Evolutionary conservation across 2,113 vertebrate species (phyloP), one percentile per base, ranked within the genome.

Genomic region (Pachypanchax playfairii): DNA sequence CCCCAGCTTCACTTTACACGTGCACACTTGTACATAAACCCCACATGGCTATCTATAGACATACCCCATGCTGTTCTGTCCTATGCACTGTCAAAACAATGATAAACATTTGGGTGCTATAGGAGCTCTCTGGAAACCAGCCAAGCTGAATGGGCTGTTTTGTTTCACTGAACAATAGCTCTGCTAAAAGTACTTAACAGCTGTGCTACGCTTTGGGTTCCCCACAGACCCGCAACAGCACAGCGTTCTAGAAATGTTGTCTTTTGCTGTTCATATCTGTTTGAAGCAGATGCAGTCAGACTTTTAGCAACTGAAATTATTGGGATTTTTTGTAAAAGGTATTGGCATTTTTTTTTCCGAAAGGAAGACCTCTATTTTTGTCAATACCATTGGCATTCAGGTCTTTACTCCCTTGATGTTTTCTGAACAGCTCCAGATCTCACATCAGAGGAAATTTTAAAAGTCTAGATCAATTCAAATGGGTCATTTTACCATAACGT

Each of bases 71-170:
- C 87, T 81, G 83, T 83, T 73, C 83, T 73, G 63, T 79, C 71
- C 85, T 87, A 83, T 84, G 79, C 65, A 63, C 76, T 88, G 86
- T 87, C 87, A 91, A 88, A 88, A 90, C 89, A 90, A 90, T 87
- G 86, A 85, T 87, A 87, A 89, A 89, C 85, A 90, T 90, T 88
- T 86, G 87, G 83, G 70, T 24, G 67, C 85, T 85, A 87, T 86
- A 83, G 83, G 83, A 78, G 63, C 43, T 68, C 73, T 84, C 79
- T 88, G 87, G 89, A 89, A 85, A 85, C 76, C 79, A 79, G 82
- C 89, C 88, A 86, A 82, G 77, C 84, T 89, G 86, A 90, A 88
- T 87, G 78, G 70, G 68, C 84, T 86, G 81, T 89, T 91, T 88
- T 90, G 84, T 89, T 82, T 84, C 83, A 84, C 71, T 75, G 83